Evolutionary conservation across 1,140 invertebrate genomes (phyloP).

Genomic region (Diorhabda elongata): DNA sequence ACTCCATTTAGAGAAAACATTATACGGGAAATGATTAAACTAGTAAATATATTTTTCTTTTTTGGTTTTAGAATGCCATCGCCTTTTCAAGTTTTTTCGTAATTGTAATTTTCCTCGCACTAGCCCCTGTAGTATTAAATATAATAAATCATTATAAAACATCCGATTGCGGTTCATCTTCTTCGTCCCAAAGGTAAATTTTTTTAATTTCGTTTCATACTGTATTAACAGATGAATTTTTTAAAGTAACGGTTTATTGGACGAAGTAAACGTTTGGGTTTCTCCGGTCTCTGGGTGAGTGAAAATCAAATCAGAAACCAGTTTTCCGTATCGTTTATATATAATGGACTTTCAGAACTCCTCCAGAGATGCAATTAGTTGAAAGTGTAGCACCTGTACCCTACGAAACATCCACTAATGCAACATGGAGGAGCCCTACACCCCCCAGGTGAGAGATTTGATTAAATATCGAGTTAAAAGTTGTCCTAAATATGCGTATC

Average conservation of each 20-base stretch:
- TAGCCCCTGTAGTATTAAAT: conserved; percentile 30
- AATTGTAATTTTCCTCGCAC: conserved; percentile 30
- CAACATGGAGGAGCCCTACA: neutral
- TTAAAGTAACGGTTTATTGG: conserved; percentile 9
- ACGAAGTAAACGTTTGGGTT: conserved; percentile 1
- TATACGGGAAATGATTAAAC: too few species aligned
- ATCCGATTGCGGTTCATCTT: conserved; percentile 17
- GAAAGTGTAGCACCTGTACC: conserved; percentile 4
- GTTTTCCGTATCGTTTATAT: neutral
- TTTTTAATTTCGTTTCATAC: neutral
- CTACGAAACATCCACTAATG: neutral
- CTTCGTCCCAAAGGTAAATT: conserved; percentile 31
- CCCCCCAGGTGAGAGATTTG: conserved; percentile 1
- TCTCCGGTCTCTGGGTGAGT: neutral
- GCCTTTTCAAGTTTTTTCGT: conserved; percentile 52
- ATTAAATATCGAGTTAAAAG: neutral
- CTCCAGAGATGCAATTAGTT: neutral
- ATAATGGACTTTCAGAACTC: conserved; percentile 7
- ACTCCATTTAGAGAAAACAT: too few species aligned
- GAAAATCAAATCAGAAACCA: neutral
- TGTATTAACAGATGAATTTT: neutral
- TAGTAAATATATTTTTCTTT: neutral
- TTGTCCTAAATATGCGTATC: too few species aligned
- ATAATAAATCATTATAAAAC: conserved; percentile 28
- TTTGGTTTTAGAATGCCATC: conserved; percentile 54